phyloP scores from a whole-genome alignment of 2,797 vertebrate species.

The Enteromius thamalakanensis region DNA sequence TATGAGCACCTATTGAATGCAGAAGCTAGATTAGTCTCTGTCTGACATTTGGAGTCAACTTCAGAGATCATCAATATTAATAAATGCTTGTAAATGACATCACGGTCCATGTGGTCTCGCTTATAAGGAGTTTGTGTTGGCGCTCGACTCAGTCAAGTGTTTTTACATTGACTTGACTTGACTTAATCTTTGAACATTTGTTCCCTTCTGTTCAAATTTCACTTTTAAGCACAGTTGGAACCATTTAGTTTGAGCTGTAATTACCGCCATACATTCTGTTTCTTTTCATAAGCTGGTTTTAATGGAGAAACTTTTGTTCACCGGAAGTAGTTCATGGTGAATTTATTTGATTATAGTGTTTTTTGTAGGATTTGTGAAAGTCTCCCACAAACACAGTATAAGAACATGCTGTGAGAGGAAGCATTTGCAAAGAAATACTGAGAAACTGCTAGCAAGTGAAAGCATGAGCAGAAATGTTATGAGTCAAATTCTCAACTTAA shows the following conservation, averaged over 20 bases:
- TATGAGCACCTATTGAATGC: constrained; percentile 29
- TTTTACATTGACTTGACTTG: constrained; percentile 39
- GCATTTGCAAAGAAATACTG: neutral
- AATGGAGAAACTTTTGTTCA: neutral
- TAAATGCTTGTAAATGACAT: constrained; percentile 55
- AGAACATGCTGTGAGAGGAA: neutral
- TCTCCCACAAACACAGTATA: neutral
- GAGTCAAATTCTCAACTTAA: neutral
- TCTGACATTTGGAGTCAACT: constrained; percentile 55
- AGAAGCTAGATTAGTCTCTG: constrained; percentile 36
- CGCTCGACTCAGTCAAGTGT: constrained; percentile 37
- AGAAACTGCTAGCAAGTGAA: neutral
- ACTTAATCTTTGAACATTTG: constrained; percentile 15
- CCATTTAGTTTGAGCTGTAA: neutral
- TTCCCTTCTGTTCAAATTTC: neutral
- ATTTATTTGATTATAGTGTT: neutral
- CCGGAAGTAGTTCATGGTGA: neutral
- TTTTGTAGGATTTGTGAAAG: neutral
- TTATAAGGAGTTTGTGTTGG: constrained; percentile 20
- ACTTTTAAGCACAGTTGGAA: neutral
- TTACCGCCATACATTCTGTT: neutral
- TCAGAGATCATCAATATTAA: constrained; percentile 55
- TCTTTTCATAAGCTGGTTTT: neutral
- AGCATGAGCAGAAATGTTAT: neutral
- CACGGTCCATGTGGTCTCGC: constrained; percentile 27